phyloP scores from a whole-genome alignment of 2,888 invertebrate species.

The Cephus spinipes region DNA sequence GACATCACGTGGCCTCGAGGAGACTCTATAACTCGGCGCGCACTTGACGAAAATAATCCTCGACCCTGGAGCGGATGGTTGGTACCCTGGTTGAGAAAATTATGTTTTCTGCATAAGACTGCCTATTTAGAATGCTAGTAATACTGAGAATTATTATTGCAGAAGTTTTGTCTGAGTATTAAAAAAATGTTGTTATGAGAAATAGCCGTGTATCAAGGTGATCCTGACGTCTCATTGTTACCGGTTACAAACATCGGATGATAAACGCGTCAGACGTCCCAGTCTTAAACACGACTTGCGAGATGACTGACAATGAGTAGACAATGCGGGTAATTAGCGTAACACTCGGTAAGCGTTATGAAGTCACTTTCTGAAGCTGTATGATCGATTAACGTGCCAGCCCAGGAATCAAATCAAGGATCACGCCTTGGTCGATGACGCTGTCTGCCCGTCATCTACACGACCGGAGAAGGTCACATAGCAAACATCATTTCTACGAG shows the following conservation, averaged over 20 bases:
- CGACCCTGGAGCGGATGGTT: not conserved
- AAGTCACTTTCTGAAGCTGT: not conserved
- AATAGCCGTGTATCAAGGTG: not conserved
- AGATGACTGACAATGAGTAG: not conserved
- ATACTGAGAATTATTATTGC: not conserved
- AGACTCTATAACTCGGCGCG: not conserved
- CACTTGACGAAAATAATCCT: not conserved
- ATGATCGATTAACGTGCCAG: not conserved
- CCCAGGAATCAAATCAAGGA: not conserved
- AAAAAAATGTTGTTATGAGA: not conserved
- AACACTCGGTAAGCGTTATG: not conserved
- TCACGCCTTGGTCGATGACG: not conserved
- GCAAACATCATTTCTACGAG: not conserved
- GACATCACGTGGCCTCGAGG: not conserved
- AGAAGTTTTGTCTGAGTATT: not conserved
- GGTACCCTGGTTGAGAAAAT: not conserved
- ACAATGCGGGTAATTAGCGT: not conserved
- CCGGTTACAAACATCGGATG: not conserved
- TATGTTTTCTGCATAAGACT: not conserved
- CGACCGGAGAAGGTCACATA: not conserved
- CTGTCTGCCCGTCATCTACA: not conserved
- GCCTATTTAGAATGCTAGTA: not conserved
- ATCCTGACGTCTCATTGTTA: not conserved
- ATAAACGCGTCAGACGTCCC: not conserved
- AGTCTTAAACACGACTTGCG: too few species aligned